These are phyloP conservation scores for Eupithecia centaureata DNA, from an alignment of 2,888 invertebrate species.

Conservation along the genomic window DNA sequence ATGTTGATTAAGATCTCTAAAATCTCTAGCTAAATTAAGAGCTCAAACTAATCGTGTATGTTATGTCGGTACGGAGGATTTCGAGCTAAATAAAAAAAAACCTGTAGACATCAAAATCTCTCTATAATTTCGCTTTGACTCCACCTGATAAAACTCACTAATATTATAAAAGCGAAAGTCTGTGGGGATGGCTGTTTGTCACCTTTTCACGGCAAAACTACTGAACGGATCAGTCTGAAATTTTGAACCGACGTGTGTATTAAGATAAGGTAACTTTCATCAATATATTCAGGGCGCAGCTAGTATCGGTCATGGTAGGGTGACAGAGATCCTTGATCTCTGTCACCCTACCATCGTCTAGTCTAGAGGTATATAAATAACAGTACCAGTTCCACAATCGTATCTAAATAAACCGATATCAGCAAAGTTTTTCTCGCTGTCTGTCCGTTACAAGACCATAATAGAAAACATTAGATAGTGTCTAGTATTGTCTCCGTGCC, in stretches of 20 bases:
- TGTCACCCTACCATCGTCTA: not conserved
- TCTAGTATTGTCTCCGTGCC: constrained; percentile 9
- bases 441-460: constrained; percentile 8
- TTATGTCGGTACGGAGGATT: not conserved
- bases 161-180: too few species aligned
- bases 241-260: too few species aligned
- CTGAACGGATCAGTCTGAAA: too few species aligned
- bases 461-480: constrained; percentile 13
- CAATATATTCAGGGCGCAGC: too few species aligned
- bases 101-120: not conserved
- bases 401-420: not conserved
- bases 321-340: too few species aligned
- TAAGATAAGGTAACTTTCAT: too few species aligned
- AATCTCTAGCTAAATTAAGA: not conserved
- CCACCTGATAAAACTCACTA: not conserved
- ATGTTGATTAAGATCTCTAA: not conserved
- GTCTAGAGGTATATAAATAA: not conserved
- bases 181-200: too few species aligned
- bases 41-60: not conserved
- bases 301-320: too few species aligned
- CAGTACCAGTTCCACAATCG: not conserved
- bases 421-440: constrained; percentile 2
- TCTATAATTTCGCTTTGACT: too few species aligned
- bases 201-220: too few species aligned
- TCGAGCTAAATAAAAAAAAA: not conserved